Evolutionary conservation across 2,888 invertebrate species (phyloP), one percentile per base, ranked within the genome.

Genomic region (Trichacis sp.): DNA sequence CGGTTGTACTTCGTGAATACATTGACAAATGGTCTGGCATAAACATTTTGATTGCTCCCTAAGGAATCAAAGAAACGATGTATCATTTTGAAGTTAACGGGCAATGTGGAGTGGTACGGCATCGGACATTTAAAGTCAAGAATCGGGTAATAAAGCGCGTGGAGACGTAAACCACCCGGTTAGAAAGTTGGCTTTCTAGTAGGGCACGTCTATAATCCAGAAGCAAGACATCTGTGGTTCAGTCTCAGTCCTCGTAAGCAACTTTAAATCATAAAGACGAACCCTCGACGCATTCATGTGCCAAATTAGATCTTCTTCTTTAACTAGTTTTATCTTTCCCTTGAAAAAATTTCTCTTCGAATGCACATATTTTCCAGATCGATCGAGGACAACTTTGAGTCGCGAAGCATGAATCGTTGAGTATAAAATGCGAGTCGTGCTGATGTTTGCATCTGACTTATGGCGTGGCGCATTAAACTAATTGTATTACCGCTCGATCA

Each of bases 401-500:
- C 36, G 47, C 15, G 33, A 42, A 17, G 47, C 12, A 4, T 8
- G n/a, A n/a, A n/a, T n/a, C n/a, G n/a, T n/a, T n/a, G n/a, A n/a
- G n/a, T n/a, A n/a, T n/a, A n/a, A 46, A 38, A 29, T 15, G 30
- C 9, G 14, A 52, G 9, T 24, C 53, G 64, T 53, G 57, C 55
- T 17, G 59, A 62, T 71, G 58, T 68, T 66, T 69, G 66, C 66
- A 45, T 67, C 53, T 58, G 58, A 66, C 56, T 65, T 65, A 61
- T 59, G 63, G 45, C 36, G 40, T 50, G 54, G 47, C 53, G 53
- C 71, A 69, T 73, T 72, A 68, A 67, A 69, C 65, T 74, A 73
- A 75, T 75, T 73, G 70, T 69, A 68, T 72, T 70, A 69, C 58
- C 51, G 29, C 56, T 61, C 46, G 55, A 50, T 61, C 55, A 20